Conservation (phyloP, 1,140 invertebrate species). For the Dermatophagoides farinae region DNA sequence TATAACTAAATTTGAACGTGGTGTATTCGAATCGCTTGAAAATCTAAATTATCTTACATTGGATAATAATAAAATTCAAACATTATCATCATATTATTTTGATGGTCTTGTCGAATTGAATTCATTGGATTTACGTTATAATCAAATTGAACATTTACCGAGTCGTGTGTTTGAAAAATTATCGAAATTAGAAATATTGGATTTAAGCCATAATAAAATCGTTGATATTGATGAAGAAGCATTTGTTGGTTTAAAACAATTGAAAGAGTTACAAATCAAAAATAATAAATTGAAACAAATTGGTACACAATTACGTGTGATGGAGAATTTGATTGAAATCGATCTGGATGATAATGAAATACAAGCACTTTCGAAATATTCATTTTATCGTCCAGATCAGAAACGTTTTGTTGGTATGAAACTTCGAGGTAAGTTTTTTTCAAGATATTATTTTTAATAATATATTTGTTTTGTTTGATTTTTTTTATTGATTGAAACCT, state of each 20-base stretch:
- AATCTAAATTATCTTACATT: background rate
- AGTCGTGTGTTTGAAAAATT: background rate
- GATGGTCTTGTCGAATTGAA: background rate
- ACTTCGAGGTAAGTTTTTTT: too few species aligned
- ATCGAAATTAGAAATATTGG: background rate
- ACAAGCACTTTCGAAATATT: too few species aligned
- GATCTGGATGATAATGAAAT: background rate
- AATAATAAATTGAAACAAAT: background rate
- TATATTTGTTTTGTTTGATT: too few species aligned
- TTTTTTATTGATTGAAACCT: too few species aligned
- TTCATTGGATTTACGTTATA: background rate
- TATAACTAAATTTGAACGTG: background rate
- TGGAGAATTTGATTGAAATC: background rate
- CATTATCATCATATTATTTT: background rate
- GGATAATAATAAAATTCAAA: background rate
- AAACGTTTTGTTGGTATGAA: too few species aligned
- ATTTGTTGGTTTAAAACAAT: background rate
- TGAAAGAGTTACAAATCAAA: background rate
- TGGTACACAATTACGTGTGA: background rate
- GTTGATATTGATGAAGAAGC: background rate
- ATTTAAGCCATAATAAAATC: constrained; percentile 1
- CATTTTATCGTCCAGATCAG: too few species aligned
- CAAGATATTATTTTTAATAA: too few species aligned
- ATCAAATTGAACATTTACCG: background rate
- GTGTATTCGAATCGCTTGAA: background rate